Evolutionary conservation across 2,797 vertebrate genomes (phyloP).

Genomic region (Oreortyx pictus): DNA sequence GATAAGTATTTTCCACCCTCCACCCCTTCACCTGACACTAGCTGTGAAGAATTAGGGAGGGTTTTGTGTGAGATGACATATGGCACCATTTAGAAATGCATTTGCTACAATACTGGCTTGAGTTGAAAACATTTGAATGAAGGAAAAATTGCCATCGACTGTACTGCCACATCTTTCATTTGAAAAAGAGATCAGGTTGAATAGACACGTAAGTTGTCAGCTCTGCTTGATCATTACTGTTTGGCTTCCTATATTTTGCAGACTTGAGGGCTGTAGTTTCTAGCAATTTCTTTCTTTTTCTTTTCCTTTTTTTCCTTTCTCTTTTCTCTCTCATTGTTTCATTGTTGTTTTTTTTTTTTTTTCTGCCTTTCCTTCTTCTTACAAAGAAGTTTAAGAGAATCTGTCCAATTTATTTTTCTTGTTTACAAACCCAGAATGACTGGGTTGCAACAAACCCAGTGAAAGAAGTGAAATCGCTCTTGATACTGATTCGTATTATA

Average conservation of each 20-base stretch:
- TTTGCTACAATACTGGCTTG: background rate
- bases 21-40: background rate
- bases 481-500: background rate
- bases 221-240: background rate
- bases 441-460: background rate
- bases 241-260: background rate
- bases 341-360: too few species aligned
- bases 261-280: background rate
- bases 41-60: background rate
- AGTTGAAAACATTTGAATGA: background rate
- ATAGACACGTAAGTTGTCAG: background rate
- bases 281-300: accelerated
- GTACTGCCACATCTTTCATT: background rate
- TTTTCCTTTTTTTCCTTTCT: accelerated
- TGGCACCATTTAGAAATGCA: background rate
- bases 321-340: too few species aligned
- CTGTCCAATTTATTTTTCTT: background rate
- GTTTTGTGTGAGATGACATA: background rate
- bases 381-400: background rate
- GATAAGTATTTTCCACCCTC: background rate
- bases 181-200: background rate
- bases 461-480: background rate
- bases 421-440: background rate
- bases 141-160: background rate
- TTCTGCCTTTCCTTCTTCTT: background rate